Base-by-base conservation (phyloP, 2,113 vertebrate genomes). In the Seriola dumerili region DNA sequence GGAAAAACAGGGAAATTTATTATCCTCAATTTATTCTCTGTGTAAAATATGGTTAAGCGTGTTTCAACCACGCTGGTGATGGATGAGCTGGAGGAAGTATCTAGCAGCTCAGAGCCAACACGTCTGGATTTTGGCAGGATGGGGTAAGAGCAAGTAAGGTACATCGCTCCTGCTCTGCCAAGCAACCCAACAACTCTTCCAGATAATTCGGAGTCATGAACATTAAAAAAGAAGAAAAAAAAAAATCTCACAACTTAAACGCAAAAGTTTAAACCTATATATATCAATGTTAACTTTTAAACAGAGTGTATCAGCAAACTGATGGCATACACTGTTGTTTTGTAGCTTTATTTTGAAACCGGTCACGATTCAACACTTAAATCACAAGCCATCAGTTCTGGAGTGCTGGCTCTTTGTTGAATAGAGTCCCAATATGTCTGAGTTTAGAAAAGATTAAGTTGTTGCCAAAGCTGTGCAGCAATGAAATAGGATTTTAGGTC, bases 361-460 rank as follows among this genome's bases (percentile, higher is more conserved):
- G 11, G 70, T 79, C 81, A 83, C 57, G 57, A 76, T 59, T 76
- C 68, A 1, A 68, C 63, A 59, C 63, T 76, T 79, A 76, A 84
- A 88, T 86, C 78, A 46, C 68, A 61, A 69, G 42, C 23, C 52
- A 50, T 78, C 64, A 46, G 36, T 52, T 84, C 40, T 87, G 69
- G 40, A 76, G 69, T 5, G 79, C 46, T 34, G 40, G 13, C 54
- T 77, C 70, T 88, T 83, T 86, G 64, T 76, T 63, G 81, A 83
- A 81, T 54, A 46, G 58, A 64, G 65, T 74, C 50, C 57, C 61
- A 82, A 78, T 72, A 67, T 12, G 46, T 84, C 71, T 72, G 75
- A 73, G 58, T 84, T 84, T 77, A 84, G 59, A 75, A 38, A 74
- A 88, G 84, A 89, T 85, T 63, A 88, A 81, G 76, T 74, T 76